Conservation (phyloP, 2,113 vertebrate genomes). For the Peromyscus leucopus region DNA sequence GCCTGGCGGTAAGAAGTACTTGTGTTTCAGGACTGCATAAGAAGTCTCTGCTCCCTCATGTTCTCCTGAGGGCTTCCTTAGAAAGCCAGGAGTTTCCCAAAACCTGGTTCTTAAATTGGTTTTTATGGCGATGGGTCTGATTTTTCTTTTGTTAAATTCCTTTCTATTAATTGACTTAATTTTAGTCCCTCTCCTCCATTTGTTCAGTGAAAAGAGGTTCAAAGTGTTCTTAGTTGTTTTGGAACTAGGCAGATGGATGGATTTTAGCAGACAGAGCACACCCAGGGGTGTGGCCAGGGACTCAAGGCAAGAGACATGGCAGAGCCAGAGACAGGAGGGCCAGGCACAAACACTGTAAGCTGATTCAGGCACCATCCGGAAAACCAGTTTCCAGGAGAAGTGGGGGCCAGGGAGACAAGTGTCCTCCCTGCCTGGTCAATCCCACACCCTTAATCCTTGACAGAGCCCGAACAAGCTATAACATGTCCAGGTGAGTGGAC, state of each 20-base stretch:
- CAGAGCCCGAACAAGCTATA: not conserved
- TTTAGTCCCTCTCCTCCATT: slow-evolving; percentile 10
- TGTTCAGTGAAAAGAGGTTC: slow-evolving; percentile 16
- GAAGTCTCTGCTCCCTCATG: not conserved
- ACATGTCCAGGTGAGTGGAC: not conserved
- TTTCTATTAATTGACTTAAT: slow-evolving; percentile 48
- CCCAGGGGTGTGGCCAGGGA: not conserved
- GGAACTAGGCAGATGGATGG: not conserved
- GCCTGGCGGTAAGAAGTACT: not conserved
- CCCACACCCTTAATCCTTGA: not conserved
- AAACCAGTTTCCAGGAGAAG: not conserved
- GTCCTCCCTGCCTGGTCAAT: not conserved
- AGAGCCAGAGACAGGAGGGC: not conserved
- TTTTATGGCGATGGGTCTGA: slow-evolving; percentile 45
- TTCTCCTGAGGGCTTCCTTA: slow-evolving; percentile 52
- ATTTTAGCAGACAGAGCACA: not conserved
- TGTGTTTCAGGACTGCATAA: not conserved
- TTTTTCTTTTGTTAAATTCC: slow-evolving; percentile 28
- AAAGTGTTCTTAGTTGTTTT: not conserved
- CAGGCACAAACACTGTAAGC: not conserved
- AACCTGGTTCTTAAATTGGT: not conserved
- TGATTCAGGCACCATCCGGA: not conserved
- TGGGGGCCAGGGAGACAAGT: not conserved
- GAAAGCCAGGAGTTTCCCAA: slow-evolving; percentile 23
- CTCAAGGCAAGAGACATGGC: not conserved